Evolutionary conservation across 1,140 invertebrate species (phyloP).

Genomic region (Brachionus asplanchnoidis): DNA sequence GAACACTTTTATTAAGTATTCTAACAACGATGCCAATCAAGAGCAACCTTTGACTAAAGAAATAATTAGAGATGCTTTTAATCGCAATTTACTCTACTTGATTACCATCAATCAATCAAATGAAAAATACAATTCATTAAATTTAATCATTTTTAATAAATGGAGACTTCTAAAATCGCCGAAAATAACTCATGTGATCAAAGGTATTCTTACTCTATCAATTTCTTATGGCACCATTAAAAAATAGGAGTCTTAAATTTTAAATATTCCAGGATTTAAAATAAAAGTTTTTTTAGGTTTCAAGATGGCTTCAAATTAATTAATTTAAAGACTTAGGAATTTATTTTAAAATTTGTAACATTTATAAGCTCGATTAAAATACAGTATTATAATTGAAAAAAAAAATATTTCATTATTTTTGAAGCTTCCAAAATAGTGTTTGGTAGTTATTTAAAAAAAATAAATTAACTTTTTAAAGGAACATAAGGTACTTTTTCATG

Average conservation of each 20-base stretch:
- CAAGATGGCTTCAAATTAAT: background rate
- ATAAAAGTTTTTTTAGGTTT: background rate
- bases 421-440: too few relatives aligned
- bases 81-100: background rate
- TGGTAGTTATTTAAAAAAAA: too few relatives aligned
- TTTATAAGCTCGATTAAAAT: too few relatives aligned
- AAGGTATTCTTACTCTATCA: background rate
- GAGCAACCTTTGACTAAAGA: background rate
- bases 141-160: constrained; percentile 29
- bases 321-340: background rate
- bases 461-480: too few relatives aligned
- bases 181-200: background rate
- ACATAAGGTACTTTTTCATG: too few relatives aligned
- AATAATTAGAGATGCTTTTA: background rate
- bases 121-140: constrained; percentile 21
- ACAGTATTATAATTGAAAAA: too few relatives aligned
- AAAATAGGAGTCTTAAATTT: background rate
- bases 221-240: background rate
- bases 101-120: constrained; percentile 15
- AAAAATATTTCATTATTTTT: too few relatives aligned
- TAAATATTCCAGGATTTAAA: background rate
- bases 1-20: constrained; percentile 13
- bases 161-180: background rate
- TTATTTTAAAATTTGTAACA: background rate
- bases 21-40: background rate